These are phyloP conservation scores for Falcunculus frontatus DNA, from an alignment of 2,113 vertebrate species.

Conservation along the genomic window DNA sequence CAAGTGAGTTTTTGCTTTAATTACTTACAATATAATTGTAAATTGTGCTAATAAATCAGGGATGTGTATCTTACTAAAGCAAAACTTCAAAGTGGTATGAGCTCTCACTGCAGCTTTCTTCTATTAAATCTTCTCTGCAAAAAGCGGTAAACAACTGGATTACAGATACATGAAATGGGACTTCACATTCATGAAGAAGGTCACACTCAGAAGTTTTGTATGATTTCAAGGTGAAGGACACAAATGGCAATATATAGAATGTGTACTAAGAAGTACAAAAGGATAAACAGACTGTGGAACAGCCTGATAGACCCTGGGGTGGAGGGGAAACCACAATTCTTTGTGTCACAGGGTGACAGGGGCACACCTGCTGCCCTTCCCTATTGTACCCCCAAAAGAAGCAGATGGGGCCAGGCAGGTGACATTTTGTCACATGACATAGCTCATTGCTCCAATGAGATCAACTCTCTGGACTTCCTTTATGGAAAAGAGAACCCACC, in stretches of 20 bases:
- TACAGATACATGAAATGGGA: not conserved
- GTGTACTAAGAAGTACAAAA: not conserved
- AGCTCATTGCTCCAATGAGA: not conserved
- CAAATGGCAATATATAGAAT: not conserved
- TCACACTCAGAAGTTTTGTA: not conserved
- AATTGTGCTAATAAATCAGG: slow-evolving; percentile 24
- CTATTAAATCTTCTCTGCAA: not conserved
- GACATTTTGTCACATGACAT: not conserved
- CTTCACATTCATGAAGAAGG: not conserved
- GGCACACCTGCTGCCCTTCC: fast-evolving
- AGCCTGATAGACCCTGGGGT: fast-evolving
- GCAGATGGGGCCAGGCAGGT: fast-evolving
- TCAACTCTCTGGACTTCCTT: not conserved
- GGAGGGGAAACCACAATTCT: fast-evolving
- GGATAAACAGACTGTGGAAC: fast-evolving
- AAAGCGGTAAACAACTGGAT: not conserved
- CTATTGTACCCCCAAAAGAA: not conserved
- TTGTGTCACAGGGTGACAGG: fast-evolving
- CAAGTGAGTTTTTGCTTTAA: slow-evolving; percentile 36
- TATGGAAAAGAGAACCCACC: not conserved
- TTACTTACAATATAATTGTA: slow-evolving; percentile 20
- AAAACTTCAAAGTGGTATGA: slow-evolving; percentile 2
- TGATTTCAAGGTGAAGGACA: not conserved
- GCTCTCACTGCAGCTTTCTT: not conserved
- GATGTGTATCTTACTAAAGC: not conserved